Evolutionary conservation across 2,888 invertebrate genomes (phyloP), one percentile per base, ranked within the genome.

Genomic region (Elegia similella): DNA sequence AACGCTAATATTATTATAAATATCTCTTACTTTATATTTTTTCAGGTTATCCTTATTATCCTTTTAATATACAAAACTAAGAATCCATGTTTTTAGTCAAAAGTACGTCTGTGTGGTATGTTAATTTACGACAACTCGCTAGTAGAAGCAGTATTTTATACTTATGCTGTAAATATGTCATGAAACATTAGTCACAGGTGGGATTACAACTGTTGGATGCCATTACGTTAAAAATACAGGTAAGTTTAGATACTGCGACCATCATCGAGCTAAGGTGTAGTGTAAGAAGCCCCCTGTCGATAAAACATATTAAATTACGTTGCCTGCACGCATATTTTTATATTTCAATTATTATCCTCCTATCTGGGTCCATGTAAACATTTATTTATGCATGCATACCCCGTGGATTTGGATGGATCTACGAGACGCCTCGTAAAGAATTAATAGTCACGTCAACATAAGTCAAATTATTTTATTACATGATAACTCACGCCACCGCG

Each of bases 381-480:
- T 44, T 44, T 44, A 16, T 16, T 44, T 44, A 44, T 44, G 38
- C 38, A 38, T 38, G 38, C 38, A 12, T 38, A 38, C 38, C 38
- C 38, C 38, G 38, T 38, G 16, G 17, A 17, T 44, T 44, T 17
- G 44, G 44, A 44, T 44, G 44, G 44, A 44, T 44, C 10, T 44
- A 44, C 17, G 44, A 44, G 44, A 23, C 44, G 44, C 17, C 12
- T 44, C 44, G 44, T 44, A 44, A 44, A 17, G 44, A 10, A 17
- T 17, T 10, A 44, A 44, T 44, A 44, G 44, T 17, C 17, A 44
- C 17, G 44, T 17, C 44, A 17, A 44, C 16, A 44, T 17, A 38
- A 38, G 38, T 38, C 38, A 38, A 38, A 38, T 38, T 38, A 38
- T 38, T 38, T 38, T 38, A 38, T 38, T 38, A 38, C 38, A 38